These are phyloP conservation scores for Nannoperca obscura DNA, from an alignment of 2,797 vertebrate species.

Conservation along the genomic window DNA sequence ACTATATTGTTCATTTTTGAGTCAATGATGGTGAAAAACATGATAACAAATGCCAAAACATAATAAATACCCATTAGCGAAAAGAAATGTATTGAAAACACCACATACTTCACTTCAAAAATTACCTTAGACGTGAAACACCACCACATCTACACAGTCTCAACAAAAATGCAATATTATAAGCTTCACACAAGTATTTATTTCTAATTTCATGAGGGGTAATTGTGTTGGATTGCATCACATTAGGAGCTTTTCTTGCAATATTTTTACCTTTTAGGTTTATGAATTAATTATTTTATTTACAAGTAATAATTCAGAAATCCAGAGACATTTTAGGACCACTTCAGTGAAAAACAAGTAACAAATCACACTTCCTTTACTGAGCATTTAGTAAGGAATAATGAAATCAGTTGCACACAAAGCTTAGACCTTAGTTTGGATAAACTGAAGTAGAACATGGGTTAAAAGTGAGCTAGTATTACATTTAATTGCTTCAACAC, in stretches of 20 bases:
- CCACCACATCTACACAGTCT: background rate
- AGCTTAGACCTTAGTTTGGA: background rate
- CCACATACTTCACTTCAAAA: background rate
- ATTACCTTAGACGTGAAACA: background rate
- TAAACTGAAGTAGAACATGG: background rate
- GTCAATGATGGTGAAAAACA: background rate
- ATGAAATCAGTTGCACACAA: background rate
- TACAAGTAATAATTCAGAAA: background rate
- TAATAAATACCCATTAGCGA: too few relatives aligned
- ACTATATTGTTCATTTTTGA: background rate
- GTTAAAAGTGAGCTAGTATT: background rate
- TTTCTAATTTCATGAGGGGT: background rate
- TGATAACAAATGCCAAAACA: background rate
- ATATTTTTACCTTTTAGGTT: background rate
- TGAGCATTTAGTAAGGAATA: background rate
- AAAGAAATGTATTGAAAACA: background rate
- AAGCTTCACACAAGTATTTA: background rate
- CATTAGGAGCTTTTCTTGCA: background rate
- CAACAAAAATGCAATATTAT: background rate
- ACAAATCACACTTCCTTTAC: background rate
- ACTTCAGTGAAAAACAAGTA: constrained; percentile 2
- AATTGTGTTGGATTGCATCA: background rate
- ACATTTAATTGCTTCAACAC: too few relatives aligned
- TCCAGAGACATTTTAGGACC: background rate
- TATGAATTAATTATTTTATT: background rate